phyloP scores from a whole-genome alignment of 2,113 vertebrate genomes.

The Seriola aureovittata region DNA sequence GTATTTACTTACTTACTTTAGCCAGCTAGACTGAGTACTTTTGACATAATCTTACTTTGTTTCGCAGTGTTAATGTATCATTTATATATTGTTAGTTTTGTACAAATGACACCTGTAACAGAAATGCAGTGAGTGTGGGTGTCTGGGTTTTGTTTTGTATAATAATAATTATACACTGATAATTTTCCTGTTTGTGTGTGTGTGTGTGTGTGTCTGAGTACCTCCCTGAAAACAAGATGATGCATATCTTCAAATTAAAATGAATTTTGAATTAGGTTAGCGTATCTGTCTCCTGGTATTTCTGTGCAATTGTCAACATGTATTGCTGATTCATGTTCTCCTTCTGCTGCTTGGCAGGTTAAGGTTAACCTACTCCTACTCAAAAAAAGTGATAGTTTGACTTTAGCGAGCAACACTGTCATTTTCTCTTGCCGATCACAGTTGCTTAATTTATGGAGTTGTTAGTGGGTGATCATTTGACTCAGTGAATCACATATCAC shows the following conservation, averaged over 20 bases:
- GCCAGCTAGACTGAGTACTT: neutral
- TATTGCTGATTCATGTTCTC: neutral
- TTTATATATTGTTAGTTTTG: neutral
- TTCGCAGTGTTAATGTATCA: neutral
- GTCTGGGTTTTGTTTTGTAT: neutral
- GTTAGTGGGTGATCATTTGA: neutral
- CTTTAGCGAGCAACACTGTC: neutral
- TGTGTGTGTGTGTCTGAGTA: neutral
- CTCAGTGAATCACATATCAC: neutral
- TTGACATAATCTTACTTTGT: neutral
- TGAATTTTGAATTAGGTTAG: neutral
- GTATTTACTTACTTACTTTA: neutral
- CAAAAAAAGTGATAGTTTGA: constrained; percentile 7
- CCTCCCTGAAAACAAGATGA: neutral
- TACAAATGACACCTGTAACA: neutral
- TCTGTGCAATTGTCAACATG: neutral
- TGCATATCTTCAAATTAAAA: neutral
- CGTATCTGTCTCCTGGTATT: neutral
- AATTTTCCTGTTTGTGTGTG: neutral
- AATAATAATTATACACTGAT: neutral
- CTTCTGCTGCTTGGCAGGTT: neutral
- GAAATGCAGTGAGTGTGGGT: neutral
- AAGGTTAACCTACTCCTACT: neutral
- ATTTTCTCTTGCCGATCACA: neutral
- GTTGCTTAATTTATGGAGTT: neutral